These are phyloP conservation scores for Melopsittacus undulatus DNA, from an alignment of 2,797 vertebrate species.

Conservation along the genomic window DNA sequence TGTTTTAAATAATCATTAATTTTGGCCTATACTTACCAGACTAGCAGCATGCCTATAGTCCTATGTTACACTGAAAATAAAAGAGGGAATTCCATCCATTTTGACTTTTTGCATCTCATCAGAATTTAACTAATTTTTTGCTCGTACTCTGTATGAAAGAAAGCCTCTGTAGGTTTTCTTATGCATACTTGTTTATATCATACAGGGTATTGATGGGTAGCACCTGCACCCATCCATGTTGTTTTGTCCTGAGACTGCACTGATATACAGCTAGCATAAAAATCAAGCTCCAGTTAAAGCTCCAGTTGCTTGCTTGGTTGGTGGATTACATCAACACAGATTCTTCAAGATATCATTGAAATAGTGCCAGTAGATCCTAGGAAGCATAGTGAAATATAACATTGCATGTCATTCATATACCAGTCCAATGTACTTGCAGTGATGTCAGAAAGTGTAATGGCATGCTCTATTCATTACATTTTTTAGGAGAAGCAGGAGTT, in stretches of 20 bases:
- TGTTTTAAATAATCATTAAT: neutral
- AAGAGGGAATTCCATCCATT: neutral
- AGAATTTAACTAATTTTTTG: neutral
- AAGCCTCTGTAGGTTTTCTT: neutral
- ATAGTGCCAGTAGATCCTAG: neutral
- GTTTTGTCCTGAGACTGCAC: neutral
- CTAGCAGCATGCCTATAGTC: neutral
- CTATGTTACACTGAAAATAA: neutral
- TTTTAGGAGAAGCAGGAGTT: neutral
- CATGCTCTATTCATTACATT: neutral
- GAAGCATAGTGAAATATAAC: neutral
- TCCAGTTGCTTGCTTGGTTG: neutral
- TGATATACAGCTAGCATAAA: neutral
- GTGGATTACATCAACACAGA: neutral
- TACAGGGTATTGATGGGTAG: neutral
- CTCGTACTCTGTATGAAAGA: neutral
- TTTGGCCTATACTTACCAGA: rapidly evolving
- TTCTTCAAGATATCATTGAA: neutral
- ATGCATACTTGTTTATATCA: neutral
- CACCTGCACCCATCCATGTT: neutral
- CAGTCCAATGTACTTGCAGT: neutral
- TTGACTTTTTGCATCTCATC: neutral
- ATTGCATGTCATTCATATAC: neutral
- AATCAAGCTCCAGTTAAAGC: neutral
- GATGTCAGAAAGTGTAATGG: neutral